Percentiles rank a stretch among this genome's conserved stretches.
Evolutionary conservation across 2,888 invertebrate genomes (phyloP).

Genomic region (Eupelmus urozonus): DNA sequence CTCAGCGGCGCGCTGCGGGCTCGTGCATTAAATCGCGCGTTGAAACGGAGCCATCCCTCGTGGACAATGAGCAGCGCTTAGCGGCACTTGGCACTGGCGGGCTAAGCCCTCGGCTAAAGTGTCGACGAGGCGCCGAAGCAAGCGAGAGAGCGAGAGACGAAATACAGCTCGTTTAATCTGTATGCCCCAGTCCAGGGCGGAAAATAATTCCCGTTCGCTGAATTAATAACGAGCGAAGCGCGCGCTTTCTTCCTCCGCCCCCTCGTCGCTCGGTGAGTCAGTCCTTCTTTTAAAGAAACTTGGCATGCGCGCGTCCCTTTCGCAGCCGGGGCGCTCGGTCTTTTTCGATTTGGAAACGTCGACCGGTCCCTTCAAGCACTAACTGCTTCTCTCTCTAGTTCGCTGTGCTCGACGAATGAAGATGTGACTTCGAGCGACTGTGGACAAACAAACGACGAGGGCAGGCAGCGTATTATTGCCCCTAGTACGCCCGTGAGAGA

Average conservation of each 20-base stretch:
- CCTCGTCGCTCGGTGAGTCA: too few relatives aligned
- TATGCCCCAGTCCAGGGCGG: constrained; percentile 58
- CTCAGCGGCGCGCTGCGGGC: constrained; percentile 33
- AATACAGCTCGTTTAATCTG: constrained; percentile 60
- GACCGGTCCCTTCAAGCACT: constrained; percentile 1
- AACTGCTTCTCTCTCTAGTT: neutral
- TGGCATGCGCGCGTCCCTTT: neutral
- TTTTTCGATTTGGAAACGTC: constrained; percentile 34
- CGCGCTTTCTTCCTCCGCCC: too few relatives aligned
- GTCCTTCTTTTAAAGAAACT: neutral
- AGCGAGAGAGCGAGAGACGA: constrained; percentile 15
- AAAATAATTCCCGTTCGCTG: constrained; percentile 69
- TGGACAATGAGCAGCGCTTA: constrained; percentile 65
- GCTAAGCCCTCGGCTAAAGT: constrained; percentile 57
- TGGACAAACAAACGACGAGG: constrained; percentile 60
- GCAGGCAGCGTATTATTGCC: constrained; percentile 47
- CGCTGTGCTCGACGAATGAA: constrained; percentile 45
- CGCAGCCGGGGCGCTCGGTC: constrained; percentile 21
- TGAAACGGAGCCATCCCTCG: constrained; percentile 65
- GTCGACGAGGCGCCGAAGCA: constrained; percentile 27
- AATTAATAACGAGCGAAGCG: constrained; percentile 72
- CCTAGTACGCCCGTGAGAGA: constrained; percentile 35
- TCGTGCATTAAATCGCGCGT: constrained; percentile 56
- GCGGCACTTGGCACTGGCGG: constrained; percentile 61
- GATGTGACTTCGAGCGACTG: constrained; percentile 61